phyloP scores from a whole-genome alignment of 35 echinoderm and acorn worm species.

The Apostichopus parvimensis region DNA sequence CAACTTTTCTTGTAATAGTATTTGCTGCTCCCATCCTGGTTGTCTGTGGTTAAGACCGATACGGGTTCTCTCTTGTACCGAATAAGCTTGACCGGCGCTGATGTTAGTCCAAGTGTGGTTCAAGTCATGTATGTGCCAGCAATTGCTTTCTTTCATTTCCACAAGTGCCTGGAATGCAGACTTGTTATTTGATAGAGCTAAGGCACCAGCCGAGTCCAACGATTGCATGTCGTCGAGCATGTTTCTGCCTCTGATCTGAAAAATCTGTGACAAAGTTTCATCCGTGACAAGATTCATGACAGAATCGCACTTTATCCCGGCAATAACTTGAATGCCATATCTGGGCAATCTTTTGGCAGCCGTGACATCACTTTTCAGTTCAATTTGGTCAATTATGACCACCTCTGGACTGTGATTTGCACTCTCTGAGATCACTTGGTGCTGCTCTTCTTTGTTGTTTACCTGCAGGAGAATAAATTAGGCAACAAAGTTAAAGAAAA shows the following conservation, averaged over 20 bases:
- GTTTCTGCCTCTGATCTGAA: background rate
- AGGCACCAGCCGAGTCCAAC: background rate
- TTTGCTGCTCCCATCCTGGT: background rate
- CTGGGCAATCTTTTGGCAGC: background rate
- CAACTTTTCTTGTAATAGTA: background rate
- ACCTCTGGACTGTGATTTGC: slow-evolving; percentile 74
- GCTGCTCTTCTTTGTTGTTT: slow-evolving; percentile 23
- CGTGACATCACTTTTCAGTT: slow-evolving; percentile 30
- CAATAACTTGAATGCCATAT: slow-evolving; percentile 65
- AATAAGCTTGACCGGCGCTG: background rate
- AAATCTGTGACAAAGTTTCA: slow-evolving; percentile 35
- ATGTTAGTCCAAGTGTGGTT: background rate
- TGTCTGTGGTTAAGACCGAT: background rate
- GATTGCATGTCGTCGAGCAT: background rate
- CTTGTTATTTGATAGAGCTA: background rate
- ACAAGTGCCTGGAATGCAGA: slow-evolving; percentile 56
- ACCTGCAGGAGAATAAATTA: slow-evolving; percentile 32
- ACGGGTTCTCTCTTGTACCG: slow-evolving; percentile 9
- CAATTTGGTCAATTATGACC: slow-evolving; percentile 74
- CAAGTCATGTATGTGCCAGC: slow-evolving; percentile 65
- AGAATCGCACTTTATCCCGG: slow-evolving; percentile 16
- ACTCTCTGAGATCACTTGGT: slow-evolving; percentile 65
- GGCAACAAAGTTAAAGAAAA: background rate
- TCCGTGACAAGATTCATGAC: slow-evolving; percentile 38
- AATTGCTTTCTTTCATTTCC: slow-evolving; percentile 54